These are phyloP conservation scores for Pelmatolapia mariae DNA, from an alignment of 2,113 vertebrate genomes.

Conservation along the genomic window DNA sequence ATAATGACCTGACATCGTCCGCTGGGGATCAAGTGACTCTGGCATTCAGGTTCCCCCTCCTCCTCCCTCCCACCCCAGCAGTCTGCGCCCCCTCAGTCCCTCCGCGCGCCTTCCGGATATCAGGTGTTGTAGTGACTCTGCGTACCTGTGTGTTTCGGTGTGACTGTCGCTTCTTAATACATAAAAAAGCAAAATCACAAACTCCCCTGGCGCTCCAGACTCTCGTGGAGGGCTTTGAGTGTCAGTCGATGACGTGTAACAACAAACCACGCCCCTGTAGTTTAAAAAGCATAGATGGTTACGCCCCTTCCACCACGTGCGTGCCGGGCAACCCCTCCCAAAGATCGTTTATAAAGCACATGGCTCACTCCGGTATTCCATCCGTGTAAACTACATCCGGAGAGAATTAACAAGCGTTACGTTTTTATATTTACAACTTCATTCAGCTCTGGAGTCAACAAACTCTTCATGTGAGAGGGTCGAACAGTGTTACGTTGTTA, in stretches of 20 bases:
- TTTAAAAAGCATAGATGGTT: neutral
- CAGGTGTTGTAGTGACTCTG: neutral
- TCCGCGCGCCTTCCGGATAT: neutral
- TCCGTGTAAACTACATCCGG: neutral
- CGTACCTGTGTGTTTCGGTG: neutral
- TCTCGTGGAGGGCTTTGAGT: slow-evolving; percentile 19
- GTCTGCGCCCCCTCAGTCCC: neutral
- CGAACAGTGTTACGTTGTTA: neutral
- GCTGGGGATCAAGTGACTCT: slow-evolving; percentile 48
- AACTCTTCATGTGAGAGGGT: neutral
- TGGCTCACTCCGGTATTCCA: neutral
- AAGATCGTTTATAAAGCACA: slow-evolving; percentile 40
- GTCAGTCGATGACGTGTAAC: slow-evolving; percentile 68
- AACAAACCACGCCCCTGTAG: slow-evolving; percentile 24
- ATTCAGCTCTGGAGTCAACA: neutral
- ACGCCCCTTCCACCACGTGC: slow-evolving; percentile 76
- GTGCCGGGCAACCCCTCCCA: slow-evolving; percentile 61
- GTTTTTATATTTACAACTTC: neutral
- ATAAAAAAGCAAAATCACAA: neutral
- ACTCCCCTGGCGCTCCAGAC: neutral
- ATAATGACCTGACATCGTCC: slow-evolving; percentile 60
- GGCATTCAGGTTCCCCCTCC: neutral
- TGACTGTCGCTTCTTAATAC: neutral
- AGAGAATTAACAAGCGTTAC: neutral
- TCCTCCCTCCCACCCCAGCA: neutral